phyloP scores from a whole-genome alignment of 2,888 invertebrate genomes.

The Carterocephalus palaemon region DNA sequence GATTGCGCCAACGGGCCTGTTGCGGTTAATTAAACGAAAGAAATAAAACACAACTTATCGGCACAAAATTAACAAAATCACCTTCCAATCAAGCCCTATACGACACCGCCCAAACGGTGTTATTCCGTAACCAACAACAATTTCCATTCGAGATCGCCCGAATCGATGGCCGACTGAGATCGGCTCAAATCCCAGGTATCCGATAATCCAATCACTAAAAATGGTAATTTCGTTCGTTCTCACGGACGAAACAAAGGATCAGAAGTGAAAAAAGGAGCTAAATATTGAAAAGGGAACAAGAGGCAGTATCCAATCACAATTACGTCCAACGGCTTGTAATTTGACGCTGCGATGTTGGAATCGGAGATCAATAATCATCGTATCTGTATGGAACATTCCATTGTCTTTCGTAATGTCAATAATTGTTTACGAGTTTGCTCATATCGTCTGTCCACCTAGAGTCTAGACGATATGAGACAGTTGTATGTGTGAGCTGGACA shows the following conservation, averaged over 20 bases:
- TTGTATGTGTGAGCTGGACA: too few relatives aligned
- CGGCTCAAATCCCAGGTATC: constrained; percentile 51
- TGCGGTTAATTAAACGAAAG: too few relatives aligned
- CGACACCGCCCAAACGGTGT: constrained; percentile 61
- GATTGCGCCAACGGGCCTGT: too few relatives aligned
- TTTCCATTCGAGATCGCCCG: constrained; percentile 49
- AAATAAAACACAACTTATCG: background rate
- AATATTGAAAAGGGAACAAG: constrained; percentile 50
- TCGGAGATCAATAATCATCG: constrained; percentile 15
- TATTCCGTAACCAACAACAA: constrained; percentile 47
- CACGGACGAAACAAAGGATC: constrained; percentile 70
- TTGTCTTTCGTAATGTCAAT: too few relatives aligned
- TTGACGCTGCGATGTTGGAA: constrained; percentile 38
- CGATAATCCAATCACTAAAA: constrained; percentile 74
- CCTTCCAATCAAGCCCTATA: constrained; percentile 14
- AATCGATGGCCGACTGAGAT: constrained; percentile 52
- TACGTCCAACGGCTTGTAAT: constrained; percentile 53
- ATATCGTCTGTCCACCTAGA: too few relatives aligned
- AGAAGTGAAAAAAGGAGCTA: constrained; percentile 49
- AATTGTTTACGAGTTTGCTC: too few relatives aligned
- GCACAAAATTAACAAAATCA: background rate
- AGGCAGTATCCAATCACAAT: constrained; percentile 73
- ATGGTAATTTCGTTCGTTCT: constrained; percentile 75
- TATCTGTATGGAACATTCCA: constrained; percentile 21
- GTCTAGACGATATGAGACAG: too few relatives aligned